These are phyloP conservation scores for Elegia similella DNA, from an alignment of 2,888 invertebrate species.

Conservation along the genomic window DNA sequence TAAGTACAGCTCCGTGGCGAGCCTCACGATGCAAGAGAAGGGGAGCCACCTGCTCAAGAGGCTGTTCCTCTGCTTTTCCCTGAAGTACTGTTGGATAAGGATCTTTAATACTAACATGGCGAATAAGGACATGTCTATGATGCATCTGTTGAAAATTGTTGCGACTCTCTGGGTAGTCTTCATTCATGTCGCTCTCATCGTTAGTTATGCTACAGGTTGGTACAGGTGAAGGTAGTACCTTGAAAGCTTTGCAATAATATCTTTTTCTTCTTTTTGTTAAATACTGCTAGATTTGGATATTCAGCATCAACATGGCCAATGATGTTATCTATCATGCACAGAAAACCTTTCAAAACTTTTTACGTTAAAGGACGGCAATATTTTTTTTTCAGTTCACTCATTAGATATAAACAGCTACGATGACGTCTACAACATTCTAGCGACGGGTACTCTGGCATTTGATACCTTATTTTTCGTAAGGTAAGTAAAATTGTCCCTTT, in stretches of 20 bases:
- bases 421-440: constrained; percentile 73
- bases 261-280: too few species aligned
- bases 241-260: too few species aligned
- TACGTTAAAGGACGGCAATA: not conserved
- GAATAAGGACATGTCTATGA: constrained; percentile 73
- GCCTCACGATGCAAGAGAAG: constrained; percentile 52
- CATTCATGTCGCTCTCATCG: constrained; percentile 82
- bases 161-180: constrained; percentile 86
- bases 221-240: constrained; percentile 11
- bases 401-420: constrained; percentile 62
- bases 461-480: constrained; percentile 84
- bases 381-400: constrained; percentile 66
- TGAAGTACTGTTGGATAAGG: constrained; percentile 63
- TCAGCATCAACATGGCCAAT: too few species aligned
- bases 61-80: constrained; percentile 65
- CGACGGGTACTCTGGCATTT: constrained; percentile 80
- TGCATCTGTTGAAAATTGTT: constrained; percentile 83
- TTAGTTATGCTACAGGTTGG: constrained; percentile 84
- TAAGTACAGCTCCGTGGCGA: constrained; percentile 58
- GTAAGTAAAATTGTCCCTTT: too few species aligned
- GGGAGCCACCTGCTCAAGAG: constrained; percentile 48
- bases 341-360: too few species aligned
- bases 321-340: too few species aligned
- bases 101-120: constrained; percentile 72
- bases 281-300: too few species aligned